Evolutionary conservation across 2,888 invertebrate genomes (phyloP).

Genomic region (Coecobrya sp.): DNA sequence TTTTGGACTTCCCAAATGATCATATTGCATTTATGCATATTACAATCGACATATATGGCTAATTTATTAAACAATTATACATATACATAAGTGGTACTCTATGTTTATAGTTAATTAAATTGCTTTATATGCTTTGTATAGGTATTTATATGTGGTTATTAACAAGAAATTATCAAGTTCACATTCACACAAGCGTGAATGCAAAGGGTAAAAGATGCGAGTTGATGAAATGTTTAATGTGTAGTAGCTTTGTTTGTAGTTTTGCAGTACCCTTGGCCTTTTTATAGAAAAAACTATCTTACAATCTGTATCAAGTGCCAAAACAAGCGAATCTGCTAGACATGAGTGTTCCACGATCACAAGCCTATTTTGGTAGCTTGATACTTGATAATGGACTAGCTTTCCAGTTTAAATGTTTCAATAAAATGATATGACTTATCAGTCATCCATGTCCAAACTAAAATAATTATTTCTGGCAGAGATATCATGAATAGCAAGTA

Average conservation of each 20-base stretch:
- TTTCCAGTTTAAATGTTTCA: background rate
- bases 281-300: background rate
- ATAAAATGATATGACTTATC: background rate
- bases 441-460: background rate
- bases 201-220: background rate
- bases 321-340: slow-evolving; percentile 26
- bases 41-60: background rate
- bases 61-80: background rate
- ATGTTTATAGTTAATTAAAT: background rate
- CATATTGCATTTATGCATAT: background rate
- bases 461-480: background rate
- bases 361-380: background rate
- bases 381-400: background rate
- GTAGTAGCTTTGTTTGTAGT: background rate
- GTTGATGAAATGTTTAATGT: background rate
- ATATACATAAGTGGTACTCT: background rate
- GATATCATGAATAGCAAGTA: background rate
- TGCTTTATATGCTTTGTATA: background rate
- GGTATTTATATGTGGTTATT: background rate
- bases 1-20: slow-evolving; percentile 21
- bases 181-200: background rate
- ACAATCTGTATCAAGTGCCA: background rate
- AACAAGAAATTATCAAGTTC: background rate
- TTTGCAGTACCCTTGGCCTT: slow-evolving; percentile 28
- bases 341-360: background rate